These are phyloP conservation scores for Rhizomys pruinosus DNA, from an alignment of 2,113 vertebrate genomes.

Conservation along the genomic window DNA sequence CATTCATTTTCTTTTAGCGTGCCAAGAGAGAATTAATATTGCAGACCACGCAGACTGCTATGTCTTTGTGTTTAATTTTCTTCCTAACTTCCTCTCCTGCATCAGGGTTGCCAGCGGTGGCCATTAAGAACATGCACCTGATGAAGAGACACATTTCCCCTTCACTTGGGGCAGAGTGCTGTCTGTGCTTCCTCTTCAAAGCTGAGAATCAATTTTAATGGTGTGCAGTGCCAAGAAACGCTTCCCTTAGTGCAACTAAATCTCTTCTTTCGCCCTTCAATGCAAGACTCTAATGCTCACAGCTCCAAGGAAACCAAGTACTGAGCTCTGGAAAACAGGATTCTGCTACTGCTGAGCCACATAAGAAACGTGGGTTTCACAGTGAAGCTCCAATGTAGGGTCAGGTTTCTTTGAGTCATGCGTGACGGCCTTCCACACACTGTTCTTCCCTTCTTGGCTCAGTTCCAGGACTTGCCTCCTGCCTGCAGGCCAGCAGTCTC, in stretches of 20 bases:
- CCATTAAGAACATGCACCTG: background rate
- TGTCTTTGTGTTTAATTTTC: background rate
- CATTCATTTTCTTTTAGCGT: background rate
- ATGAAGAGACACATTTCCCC: background rate
- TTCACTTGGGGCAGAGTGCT: background rate
- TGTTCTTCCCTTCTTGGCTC: too few species aligned
- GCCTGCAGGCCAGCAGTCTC: too few species aligned
- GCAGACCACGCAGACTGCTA: background rate
- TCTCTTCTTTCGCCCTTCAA: background rate
- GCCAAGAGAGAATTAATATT: background rate
- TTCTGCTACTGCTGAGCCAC: background rate
- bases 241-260: background rate
- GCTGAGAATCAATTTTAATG: background rate
- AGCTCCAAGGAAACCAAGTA: background rate
- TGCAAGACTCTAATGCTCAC: background rate
- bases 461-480: too few species aligned
- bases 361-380: background rate
- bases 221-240: background rate
- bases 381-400: too few species aligned
- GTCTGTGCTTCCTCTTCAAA: background rate
- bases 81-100: background rate
- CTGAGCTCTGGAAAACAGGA: background rate
- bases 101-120: background rate
- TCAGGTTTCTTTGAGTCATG: too few species aligned
- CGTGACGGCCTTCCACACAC: too few species aligned